A percentile compares a stretch with the other conserved stretches of the same genome.
Conservation (phyloP, 2,113 vertebrate species). For the Semicossyphus pulcher region DNA sequence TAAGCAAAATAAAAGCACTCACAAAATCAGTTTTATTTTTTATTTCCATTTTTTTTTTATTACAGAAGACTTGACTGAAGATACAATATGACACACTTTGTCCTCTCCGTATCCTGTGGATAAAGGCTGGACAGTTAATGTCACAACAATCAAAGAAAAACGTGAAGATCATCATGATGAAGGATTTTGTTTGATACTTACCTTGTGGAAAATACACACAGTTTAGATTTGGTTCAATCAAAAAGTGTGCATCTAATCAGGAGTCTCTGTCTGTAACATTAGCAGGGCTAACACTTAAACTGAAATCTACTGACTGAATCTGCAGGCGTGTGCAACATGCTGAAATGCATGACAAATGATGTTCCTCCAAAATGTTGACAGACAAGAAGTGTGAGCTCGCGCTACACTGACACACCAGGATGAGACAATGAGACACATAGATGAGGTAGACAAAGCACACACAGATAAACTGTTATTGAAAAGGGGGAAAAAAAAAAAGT, state of each 20-base stretch:
- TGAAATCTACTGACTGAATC: background rate
- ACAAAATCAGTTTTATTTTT: conserved; percentile 88
- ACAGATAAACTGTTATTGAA: background rate
- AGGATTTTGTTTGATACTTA: conserved; percentile 40
- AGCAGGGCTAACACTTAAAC: background rate
- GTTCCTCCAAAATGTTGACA: conserved; percentile 5
- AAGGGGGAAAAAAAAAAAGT: conserved; percentile 44
- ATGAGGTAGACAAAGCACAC: conserved; percentile 1
- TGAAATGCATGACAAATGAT: conserved; percentile 20
- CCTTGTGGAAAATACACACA: conserved; percentile 1
- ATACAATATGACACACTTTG: conserved; percentile 79
- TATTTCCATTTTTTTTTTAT: conserved; percentile 86
- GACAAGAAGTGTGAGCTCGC: background rate
- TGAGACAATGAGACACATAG: background rate
- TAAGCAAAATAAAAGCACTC: conserved; percentile 88
- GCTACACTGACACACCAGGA: background rate
- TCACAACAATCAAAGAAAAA: conserved; percentile 35
- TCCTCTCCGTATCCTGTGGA: conserved; percentile 90
- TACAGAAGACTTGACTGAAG: conserved; percentile 84
- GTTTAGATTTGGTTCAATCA: background rate
- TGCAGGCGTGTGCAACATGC: conserved; percentile 13
- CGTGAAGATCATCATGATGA: background rate
- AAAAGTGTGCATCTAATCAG: background rate
- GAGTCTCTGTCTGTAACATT: background rate
- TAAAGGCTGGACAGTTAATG: conserved; percentile 88